Conservation (phyloP, 35 echinoderm and acorn worm genomes). For the Apostichopus californicus region DNA sequence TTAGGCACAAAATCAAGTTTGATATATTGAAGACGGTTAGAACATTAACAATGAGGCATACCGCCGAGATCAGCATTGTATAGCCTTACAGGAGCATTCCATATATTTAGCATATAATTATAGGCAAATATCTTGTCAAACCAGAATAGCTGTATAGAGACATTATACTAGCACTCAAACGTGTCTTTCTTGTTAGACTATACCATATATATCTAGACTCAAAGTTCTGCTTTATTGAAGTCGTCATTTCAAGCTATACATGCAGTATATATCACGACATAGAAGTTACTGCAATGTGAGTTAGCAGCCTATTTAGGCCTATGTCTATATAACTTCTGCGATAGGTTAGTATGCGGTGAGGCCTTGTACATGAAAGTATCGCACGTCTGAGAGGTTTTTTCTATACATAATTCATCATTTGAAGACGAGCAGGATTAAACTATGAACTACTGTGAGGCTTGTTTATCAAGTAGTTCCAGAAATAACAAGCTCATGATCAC, state of each 20-base stretch:
- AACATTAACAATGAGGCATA: no score
- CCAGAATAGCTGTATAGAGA: no score
- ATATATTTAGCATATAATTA: no score
- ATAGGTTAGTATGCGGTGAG: background rate
- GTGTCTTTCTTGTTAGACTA: no score
- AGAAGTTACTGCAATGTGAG: background rate
- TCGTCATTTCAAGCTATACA: background rate
- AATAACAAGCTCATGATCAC: background rate
- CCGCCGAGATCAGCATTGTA: no score
- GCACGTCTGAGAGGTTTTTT: background rate
- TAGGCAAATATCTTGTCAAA: no score
- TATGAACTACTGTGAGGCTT: background rate
- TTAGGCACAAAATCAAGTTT: no score
- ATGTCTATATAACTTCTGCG: background rate
- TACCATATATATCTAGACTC: no score
- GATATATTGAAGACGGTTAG: no score
- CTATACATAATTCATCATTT: background rate
- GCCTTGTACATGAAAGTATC: background rate
- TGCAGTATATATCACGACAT: background rate
- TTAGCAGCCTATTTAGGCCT: background rate
- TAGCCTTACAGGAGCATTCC: no score
- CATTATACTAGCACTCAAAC: no score
- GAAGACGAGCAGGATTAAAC: background rate
- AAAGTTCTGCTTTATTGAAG: no score
- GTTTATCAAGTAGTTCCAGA: background rate